Evolutionary conservation across 1,140 invertebrate genomes (phyloP), one percentile per base, ranked within the genome.

Genomic region (Triops longicaudatus): DNA sequence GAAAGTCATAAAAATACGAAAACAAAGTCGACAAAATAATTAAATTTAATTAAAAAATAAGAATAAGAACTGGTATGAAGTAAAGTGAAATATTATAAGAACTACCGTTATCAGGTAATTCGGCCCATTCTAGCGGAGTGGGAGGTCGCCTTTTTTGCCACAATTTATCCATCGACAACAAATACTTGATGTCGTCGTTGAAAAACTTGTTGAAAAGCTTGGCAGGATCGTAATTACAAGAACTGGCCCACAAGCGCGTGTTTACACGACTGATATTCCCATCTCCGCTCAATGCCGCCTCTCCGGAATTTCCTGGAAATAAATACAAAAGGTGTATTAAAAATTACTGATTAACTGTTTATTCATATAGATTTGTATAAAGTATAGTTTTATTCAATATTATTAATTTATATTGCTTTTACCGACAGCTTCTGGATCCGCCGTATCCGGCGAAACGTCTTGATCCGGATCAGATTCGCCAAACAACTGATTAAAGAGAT

Each of bases 401-500:
- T n/a, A n/a, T n/a, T n/a, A n/a, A n/a, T n/a, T n/a, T n/a, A n/a
- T 73, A 74, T 7, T 74, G 14, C 71, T 76, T 79, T 81, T 83
- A 87, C 89, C 89, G 80, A 87, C 82, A 75, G 88, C 87, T 85
- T 98, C 95, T 74, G 96, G 95, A 86, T 98, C 97, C 78, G 92
- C 93, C 22, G 94, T 92, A 83, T 99, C 97, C 1, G 98, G 98
- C 26, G 97, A 98, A 0, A 99, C 97, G 86, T 99, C 97, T 84
- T 99, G 93, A 86, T 99, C 97, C 0, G 93, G 90, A 86, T 98
- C 94, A 78, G 91, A 91, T 86, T 98, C 95, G 1, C 98, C 98
- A 88, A 98, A 99, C 4, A 99, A 86, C 86, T 99, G 98, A 87
- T 98, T 99, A 83, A 99, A 99, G 17, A 99, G 87, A 88, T 98